These are phyloP conservation scores for Euzetes globulus DNA, from an alignment of 2,888 invertebrate species.

Conservation along the genomic window DNA sequence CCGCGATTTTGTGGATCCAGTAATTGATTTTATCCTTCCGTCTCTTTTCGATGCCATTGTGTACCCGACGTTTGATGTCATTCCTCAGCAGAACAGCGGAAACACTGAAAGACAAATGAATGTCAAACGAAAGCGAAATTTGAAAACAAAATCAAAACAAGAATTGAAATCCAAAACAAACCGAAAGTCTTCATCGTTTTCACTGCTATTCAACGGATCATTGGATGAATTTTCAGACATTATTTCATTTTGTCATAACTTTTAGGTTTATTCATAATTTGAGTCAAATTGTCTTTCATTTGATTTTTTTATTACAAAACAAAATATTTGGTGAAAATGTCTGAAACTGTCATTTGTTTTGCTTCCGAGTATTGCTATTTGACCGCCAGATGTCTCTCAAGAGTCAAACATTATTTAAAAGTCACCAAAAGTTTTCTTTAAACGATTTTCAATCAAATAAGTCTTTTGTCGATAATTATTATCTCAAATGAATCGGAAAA, in stretches of 20 bases:
- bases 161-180: background rate
- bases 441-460: no score
- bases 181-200: background rate
- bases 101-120: background rate
- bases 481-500: no score
- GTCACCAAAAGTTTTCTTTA: background rate
- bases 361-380: background rate
- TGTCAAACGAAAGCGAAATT: background rate
- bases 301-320: background rate
- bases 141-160: background rate
- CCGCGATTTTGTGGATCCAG: constrained; percentile 41
- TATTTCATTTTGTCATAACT: background rate
- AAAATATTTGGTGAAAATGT: background rate
- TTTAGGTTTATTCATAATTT: background rate
- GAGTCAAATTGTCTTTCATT: background rate
- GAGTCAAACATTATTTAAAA: background rate
- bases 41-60: constrained; percentile 44
- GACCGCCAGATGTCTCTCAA: background rate
- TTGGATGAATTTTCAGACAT: background rate
- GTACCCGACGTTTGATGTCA: constrained; percentile 38
- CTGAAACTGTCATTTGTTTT: background rate
- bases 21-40: constrained; percentile 46
- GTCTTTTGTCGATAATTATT: no score
- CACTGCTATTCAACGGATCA: background rate
- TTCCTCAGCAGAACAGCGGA: background rate